Evolutionary conservation across 2,888 invertebrate species (phyloP), one percentile per base, ranked within the genome.

Genomic region (Carabus problematicus): DNA sequence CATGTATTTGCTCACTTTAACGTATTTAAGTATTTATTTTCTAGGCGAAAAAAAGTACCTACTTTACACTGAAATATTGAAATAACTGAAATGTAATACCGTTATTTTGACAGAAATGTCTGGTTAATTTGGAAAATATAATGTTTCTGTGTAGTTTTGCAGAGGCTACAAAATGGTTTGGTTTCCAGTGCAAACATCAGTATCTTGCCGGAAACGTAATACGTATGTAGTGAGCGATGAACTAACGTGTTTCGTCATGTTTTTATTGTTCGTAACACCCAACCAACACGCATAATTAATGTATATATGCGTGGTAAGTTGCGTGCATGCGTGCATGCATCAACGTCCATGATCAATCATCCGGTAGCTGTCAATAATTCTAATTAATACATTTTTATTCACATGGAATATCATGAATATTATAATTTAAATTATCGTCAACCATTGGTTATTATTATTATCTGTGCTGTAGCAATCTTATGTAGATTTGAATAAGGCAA

Each of bases 361-460:
- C 12, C 47, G 58, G 58, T 47, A 66, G 47, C 58, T 66, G 66
- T 66, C 66, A 66, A 66, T 66, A 49, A 59, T 56, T 56, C 56
- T 52, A 19, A 52, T 52, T 52, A 19, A 52, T 52, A 52, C 52
- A 52, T 9, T 52, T 52, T 52, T 52, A 52, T 52, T 14, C 12
- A 18, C 52, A 52, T 18, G 52, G 9, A 52, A 19, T 52, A 52
- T 19, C 52, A 52, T 52, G 52, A 14, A 52, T 52, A 52, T 29
- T 29, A 29, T 29, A 29, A 29, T 29, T 29, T 29, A 29, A 29
- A 29, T 29, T 29, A 29, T 29, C 29, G 29, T 29, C 29, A 29
- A 29, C 29, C 29, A 2, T 3, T 12, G 52, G 16, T 52, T 52
- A 52, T 52, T 19, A 29, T 52, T 16, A 52, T 18, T 19, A 52